Percentiles rank a stretch among this genome's conserved stretches.
These are phyloP conservation scores for cattle (Bos taurus) DNA, from an alignment of 2,113 vertebrate species.

Conservation along the genomic window ARS-UCD2.0 NC_037345.1:40623001-40623500, in stretches of 20 bases:
- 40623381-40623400: neutral
- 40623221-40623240: neutral
- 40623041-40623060: accelerated
- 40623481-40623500: neutral
- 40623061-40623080: neutral
- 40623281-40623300: neutral
- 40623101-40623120: neutral
- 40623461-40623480: neutral
- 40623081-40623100: neutral
- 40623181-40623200: neutral
- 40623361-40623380: accelerated
- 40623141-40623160: neutral
- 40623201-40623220: neutral
- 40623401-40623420: neutral
- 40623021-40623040: neutral
- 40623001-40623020: neutral
- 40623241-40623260: neutral
- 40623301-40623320: accelerated
- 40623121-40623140: neutral
- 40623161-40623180: neutral
- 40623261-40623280: neutral
- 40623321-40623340: neutral
- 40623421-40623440: neutral
- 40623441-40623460: neutral
- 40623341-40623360: neutral